phyloP scores from a whole-genome alignment of 2,113 vertebrate species.

The Apus apus region DNA sequence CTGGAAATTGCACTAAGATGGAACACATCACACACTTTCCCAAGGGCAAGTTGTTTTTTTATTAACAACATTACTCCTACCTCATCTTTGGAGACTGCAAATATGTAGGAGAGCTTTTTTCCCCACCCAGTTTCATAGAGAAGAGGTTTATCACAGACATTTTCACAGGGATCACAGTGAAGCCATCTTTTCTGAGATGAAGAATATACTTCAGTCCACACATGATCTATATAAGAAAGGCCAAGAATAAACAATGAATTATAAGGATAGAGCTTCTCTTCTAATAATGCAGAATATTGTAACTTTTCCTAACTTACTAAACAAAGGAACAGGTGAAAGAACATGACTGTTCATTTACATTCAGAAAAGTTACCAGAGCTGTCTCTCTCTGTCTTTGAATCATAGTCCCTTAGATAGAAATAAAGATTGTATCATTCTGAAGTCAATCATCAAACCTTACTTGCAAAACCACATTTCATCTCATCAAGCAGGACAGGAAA shows the following conservation, averaged over 20 bases:
- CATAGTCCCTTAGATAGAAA: background rate
- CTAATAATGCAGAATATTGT: background rate
- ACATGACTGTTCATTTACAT: background rate
- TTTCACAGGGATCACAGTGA: slow-evolving; percentile 96
- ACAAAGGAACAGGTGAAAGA: background rate
- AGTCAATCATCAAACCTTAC: background rate
- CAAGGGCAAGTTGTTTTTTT: background rate
- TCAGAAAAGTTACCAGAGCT: background rate
- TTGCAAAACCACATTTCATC: background rate
- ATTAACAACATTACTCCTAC: slow-evolving; percentile 63
- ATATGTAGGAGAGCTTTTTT: slow-evolving; percentile 92
- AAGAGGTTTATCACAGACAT: slow-evolving; percentile 91
- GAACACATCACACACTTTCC: background rate
- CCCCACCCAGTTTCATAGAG: slow-evolving; percentile 96
- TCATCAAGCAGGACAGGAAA: background rate
- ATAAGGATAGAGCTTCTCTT: background rate
- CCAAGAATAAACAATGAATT: background rate
- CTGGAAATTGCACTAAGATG: background rate
- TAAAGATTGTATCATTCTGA: background rate
- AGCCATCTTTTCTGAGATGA: slow-evolving; percentile 90
- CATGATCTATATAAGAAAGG: slow-evolving; percentile 83
- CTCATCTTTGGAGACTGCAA: slow-evolving; percentile 97
- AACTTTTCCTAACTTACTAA: background rate
- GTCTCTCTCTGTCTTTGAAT: background rate
- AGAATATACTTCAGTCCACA: slow-evolving; percentile 97